These are phyloP conservation scores for Zosterops japonicus DNA, from an alignment of 2,113 vertebrate species.

Conservation along the genomic window DNA sequence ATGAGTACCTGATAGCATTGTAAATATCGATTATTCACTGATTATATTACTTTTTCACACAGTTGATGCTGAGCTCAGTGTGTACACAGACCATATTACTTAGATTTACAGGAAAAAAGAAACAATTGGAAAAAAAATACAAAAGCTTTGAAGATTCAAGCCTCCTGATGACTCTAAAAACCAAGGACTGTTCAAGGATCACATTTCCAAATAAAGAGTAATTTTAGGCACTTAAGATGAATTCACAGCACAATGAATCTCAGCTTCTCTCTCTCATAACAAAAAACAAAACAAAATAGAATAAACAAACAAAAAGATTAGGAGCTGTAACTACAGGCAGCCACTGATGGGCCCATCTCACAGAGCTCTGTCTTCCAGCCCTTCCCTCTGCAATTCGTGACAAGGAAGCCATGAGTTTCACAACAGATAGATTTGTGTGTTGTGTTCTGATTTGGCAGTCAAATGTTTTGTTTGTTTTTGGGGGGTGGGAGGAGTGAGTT, in stretches of 20 bases:
- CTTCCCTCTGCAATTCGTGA: not conserved
- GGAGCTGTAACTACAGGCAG: not conserved
- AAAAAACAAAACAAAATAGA: not conserved
- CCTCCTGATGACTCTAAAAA: not conserved
- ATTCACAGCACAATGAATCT: not conserved
- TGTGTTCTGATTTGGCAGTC: constrained; percentile 13
- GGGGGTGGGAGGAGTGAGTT: not conserved
- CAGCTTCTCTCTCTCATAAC: not conserved
- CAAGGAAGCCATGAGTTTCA: not conserved
- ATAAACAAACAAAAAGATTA: not conserved
- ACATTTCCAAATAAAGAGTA: not conserved
- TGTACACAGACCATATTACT: not conserved
- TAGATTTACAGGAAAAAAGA: not conserved
- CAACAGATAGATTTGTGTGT: not conserved
- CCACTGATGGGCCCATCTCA: rapidly evolving
- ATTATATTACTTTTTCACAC: not conserved
- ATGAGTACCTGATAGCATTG: not conserved
- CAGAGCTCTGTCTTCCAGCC: not conserved
- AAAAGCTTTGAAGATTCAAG: not conserved
- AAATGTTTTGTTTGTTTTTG: constrained; percentile 24
- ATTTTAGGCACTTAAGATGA: not conserved
- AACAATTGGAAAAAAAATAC: not conserved
- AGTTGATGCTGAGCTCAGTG: not conserved
- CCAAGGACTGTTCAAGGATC: not conserved
- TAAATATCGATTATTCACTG: not conserved